These are phyloP conservation scores for Aphyosemion australe DNA, from an alignment of 2,113 vertebrate genomes.

Conservation along the genomic window DNA sequence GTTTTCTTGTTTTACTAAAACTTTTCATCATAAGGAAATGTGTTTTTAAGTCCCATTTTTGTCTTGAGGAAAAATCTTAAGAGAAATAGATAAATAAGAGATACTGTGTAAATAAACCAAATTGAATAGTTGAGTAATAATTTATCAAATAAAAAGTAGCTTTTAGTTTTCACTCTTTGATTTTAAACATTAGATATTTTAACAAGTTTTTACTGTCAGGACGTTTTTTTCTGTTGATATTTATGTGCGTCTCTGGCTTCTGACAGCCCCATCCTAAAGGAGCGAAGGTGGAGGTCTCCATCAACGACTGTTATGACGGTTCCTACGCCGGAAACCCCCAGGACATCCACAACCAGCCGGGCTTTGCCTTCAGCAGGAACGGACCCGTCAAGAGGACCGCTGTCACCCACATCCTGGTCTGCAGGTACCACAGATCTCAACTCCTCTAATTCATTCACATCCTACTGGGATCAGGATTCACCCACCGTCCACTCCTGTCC, in stretches of 20 bases:
- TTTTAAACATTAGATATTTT: too few relatives aligned
- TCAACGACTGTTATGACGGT: conserved; percentile 96
- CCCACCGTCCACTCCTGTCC: fast-evolving
- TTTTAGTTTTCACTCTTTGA: too few relatives aligned
- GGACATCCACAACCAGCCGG: conserved; percentile 96
- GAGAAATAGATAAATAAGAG: too few relatives aligned
- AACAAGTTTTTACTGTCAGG: too few relatives aligned
- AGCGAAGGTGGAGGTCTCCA: conserved; percentile 95
- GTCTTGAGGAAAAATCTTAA: too few relatives aligned
- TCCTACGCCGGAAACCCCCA: conserved; percentile 98
- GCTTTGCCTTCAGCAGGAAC: conserved; percentile 97
- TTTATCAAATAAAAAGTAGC: too few relatives aligned
- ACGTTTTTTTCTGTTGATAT: neutral
- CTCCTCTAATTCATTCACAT: too few relatives aligned
- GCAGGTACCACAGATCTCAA: conserved; percentile 79
- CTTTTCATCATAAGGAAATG: too few relatives aligned
- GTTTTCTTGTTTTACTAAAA: too few relatives aligned
- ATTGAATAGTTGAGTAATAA: too few relatives aligned
- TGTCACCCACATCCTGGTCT: conserved; percentile 92
- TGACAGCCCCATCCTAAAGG: conserved; percentile 95
- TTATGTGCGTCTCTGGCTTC: fast-evolving
- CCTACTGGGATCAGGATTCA: neutral
- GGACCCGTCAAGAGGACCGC: conserved; percentile 95
- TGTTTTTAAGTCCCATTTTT: too few relatives aligned
- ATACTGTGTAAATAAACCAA: too few relatives aligned